Conservation (phyloP, 2,113 vertebrate species). For the Callipepla squamata region DNA sequence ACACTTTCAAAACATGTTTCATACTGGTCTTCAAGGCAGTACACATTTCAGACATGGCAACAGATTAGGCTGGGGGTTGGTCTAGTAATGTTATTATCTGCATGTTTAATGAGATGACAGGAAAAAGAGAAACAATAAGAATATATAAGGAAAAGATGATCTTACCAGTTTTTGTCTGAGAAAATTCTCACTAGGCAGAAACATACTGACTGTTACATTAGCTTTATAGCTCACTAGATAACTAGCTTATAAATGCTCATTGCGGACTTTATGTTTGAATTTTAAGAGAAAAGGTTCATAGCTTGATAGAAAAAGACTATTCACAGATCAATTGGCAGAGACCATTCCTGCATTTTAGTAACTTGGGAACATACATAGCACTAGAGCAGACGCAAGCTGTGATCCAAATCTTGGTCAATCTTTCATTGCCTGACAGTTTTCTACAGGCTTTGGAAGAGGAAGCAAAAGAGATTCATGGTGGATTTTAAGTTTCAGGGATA, state of each 20-base stretch:
- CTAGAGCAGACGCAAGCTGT: background rate
- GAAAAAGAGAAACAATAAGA: background rate
- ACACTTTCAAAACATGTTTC: background rate
- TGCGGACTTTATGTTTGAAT: slow-evolving; percentile 12
- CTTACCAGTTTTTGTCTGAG: background rate
- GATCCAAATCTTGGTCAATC: background rate
- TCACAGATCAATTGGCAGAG: slow-evolving; percentile 12
- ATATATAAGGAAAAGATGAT: background rate
- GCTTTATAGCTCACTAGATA: slow-evolving; percentile 26
- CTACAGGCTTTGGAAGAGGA: background rate
- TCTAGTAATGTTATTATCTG: background rate
- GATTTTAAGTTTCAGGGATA: background rate
- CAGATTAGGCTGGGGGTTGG: background rate
- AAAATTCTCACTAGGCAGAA: background rate
- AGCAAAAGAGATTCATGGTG: background rate
- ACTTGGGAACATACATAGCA: background rate
- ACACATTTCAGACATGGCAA: background rate
- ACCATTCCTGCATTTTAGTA: background rate
- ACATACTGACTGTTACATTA: background rate
- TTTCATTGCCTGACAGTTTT: background rate
- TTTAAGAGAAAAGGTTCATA: background rate
- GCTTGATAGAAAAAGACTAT: background rate
- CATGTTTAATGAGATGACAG: background rate
- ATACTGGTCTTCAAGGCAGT: background rate
- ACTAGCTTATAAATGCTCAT: slow-evolving; percentile 46